Evolutionary conservation across 2,113 vertebrate species (phyloP).

Genomic region (Turdus rufiventris): DNA sequence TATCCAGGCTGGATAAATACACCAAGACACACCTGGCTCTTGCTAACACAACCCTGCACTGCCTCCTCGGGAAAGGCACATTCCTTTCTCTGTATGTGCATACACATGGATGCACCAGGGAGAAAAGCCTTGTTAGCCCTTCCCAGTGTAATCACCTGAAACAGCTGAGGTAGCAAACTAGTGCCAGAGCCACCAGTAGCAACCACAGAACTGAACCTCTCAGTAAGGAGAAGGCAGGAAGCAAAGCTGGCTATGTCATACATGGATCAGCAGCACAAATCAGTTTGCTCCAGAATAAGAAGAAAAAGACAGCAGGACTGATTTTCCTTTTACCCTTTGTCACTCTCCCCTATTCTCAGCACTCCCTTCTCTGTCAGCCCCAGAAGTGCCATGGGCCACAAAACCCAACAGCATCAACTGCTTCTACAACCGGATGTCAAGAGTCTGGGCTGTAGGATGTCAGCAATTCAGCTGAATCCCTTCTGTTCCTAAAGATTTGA

Average conservation of each 20-base stretch:
- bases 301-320: not conserved
- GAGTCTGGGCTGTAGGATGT: not conserved
- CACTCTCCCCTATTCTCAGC: not conserved
- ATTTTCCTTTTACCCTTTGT: not conserved
- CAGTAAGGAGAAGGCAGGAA: not conserved
- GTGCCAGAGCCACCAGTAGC: not conserved
- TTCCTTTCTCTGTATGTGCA: not conserved
- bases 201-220: not conserved
- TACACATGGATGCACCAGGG: not conserved
- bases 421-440: not conserved
- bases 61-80: not conserved
- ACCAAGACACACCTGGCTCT: not conserved
- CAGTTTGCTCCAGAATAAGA: not conserved
- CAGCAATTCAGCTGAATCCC: not conserved
- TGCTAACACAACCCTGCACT: not conserved
- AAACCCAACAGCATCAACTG: not conserved
- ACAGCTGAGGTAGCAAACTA: not conserved
- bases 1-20: slow-evolving; percentile 3
- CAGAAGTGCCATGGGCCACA: not conserved
- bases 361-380: not conserved
- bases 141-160: not conserved
- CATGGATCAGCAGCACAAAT: not conserved
- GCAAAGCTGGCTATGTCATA: not conserved
- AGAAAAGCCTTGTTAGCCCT: not conserved
- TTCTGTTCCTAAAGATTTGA: not conserved